Conservation (phyloP, 2,113 vertebrate genomes). For the Nycticryphes semicollaris region DNA sequence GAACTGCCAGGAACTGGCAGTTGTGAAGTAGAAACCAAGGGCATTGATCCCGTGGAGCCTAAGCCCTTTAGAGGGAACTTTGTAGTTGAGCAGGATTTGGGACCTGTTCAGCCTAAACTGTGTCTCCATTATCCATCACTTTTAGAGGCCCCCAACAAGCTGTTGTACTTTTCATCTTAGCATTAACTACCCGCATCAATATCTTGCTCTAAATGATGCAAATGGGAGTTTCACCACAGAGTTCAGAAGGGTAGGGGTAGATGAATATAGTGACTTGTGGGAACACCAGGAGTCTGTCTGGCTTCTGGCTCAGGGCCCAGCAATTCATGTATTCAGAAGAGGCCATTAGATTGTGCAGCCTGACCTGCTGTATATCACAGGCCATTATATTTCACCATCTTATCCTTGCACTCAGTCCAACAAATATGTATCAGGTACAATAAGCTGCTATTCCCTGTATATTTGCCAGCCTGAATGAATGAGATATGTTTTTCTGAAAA, state of each 20-base stretch:
- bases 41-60: neutral
- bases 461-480: neutral
- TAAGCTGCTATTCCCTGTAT: neutral
- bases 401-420: neutral
- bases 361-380: conserved; percentile 11
- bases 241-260: neutral
- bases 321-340: neutral
- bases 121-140: neutral
- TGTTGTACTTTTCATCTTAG: neutral
- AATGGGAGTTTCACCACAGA: neutral
- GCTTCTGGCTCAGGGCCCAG: conserved; percentile 42
- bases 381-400: conserved; percentile 4
- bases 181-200: neutral
- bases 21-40: neutral
- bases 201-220: neutral
- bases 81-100: neutral
- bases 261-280: neutral
- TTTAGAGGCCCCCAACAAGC: neutral
- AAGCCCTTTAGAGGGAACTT: neutral
- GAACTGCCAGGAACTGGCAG: neutral
- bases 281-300: conserved; percentile 24
- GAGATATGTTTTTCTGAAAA: neutral
- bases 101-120: neutral
- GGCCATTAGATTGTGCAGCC: conserved; percentile 20
- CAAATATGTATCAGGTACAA: conserved; percentile 15